These are phyloP conservation scores for Phrynocephalus guinanensis DNA, from an alignment of 2,797 vertebrate genomes.

Conservation along the genomic window DNA sequence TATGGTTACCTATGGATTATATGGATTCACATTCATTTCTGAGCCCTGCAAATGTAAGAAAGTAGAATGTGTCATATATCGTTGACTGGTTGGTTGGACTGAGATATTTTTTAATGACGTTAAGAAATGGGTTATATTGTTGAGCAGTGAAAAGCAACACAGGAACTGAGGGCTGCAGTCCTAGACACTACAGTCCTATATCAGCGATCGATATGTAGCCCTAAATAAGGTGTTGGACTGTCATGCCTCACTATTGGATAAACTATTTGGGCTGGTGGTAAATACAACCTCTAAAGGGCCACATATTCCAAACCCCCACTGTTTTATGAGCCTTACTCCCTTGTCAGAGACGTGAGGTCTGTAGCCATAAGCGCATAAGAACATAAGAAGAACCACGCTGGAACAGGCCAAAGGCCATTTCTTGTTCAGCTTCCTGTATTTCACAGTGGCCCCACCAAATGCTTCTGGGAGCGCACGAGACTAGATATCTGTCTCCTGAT, in stretches of 20 bases:
- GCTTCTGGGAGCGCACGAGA: no score
- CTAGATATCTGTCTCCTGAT: no score
- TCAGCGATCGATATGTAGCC: neutral
- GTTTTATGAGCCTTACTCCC: neutral
- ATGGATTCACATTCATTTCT: neutral
- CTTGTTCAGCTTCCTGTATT: no score
- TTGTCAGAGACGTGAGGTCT: neutral
- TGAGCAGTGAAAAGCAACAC: neutral
- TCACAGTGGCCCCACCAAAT: no score
- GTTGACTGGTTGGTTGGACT: no score
- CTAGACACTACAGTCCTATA: neutral
- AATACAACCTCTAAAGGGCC: neutral
- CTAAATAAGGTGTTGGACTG: neutral
- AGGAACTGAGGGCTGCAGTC: neutral
- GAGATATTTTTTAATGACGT: neutral
- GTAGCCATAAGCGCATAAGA: neutral
- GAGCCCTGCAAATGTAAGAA: neutral
- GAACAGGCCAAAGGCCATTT: no score
- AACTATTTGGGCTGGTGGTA: neutral
- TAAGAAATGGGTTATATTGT: neutral
- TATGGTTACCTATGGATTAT: neutral
- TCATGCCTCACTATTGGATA: neutral
- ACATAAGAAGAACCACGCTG: no score
- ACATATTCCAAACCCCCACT: neutral
- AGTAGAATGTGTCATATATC: neutral